These are phyloP conservation scores for Trichosurus vulpecula DNA, from an alignment of 2,797 vertebrate species.

Conservation along the genomic window DNA sequence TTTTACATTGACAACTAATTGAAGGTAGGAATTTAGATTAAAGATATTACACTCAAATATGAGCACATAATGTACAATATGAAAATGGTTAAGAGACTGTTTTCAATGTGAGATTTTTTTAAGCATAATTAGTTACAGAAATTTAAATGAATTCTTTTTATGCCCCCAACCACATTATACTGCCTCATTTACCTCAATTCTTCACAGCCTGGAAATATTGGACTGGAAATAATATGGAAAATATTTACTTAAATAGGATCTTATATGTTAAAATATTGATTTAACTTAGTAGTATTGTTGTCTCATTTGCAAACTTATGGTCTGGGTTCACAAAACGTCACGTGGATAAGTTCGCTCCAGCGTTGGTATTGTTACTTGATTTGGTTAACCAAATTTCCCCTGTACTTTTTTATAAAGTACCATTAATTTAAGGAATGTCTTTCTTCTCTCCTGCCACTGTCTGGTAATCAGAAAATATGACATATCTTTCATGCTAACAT, in stretches of 20 bases:
- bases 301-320: slow-evolving; percentile 15
- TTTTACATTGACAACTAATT: slow-evolving; percentile 52
- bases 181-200: not conserved
- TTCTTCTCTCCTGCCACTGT: slow-evolving; percentile 32
- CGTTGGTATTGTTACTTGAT: slow-evolving; percentile 49
- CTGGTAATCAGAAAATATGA: slow-evolving; percentile 46
- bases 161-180: slow-evolving; percentile 7
- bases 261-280: slow-evolving; percentile 32
- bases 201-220: too few relatives aligned
- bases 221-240: too few relatives aligned
- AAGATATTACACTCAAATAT: slow-evolving; percentile 21
- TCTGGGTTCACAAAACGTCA: slow-evolving; percentile 45
- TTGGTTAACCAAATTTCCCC: slow-evolving; percentile 51
- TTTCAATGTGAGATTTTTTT: slow-evolving; percentile 41
- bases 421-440: slow-evolving; percentile 31
- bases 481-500: not conserved
- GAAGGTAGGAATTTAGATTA: slow-evolving; percentile 7
- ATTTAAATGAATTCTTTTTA: slow-evolving; percentile 45
- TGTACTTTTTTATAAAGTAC: slow-evolving; percentile 56
- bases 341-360: slow-evolving; percentile 41
- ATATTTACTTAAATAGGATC: not conserved
- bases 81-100: not conserved
- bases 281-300: slow-evolving; percentile 42
- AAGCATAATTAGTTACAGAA: slow-evolving; percentile 19
- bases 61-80: not conserved